Percentiles rank a stretch among this genome's conserved stretches.
Evolutionary conservation across 2,113 vertebrate genomes (phyloP).

Genomic region (Rana temporaria): DNA sequence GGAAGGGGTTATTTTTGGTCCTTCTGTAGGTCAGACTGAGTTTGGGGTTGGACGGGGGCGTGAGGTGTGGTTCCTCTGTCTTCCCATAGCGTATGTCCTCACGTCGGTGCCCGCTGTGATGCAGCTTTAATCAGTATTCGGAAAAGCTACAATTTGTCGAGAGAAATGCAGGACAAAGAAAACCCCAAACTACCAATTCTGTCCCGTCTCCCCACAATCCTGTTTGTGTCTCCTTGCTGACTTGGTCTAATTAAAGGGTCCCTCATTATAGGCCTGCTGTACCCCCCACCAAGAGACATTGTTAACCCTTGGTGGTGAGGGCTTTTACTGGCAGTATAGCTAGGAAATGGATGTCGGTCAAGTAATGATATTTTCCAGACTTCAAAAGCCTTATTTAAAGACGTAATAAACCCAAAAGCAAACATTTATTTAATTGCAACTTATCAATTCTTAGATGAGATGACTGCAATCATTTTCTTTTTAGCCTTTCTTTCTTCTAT

Average conservation of each 20-base stretch:
- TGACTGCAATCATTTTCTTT: no score
- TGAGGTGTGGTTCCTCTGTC: conserved; percentile 34
- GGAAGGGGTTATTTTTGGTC: conserved; percentile 3
- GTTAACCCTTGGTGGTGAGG: conserved; percentile 27
- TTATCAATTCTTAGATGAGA: no score
- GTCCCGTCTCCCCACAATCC: conserved; percentile 54
- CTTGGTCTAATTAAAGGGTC: conserved; percentile 41
- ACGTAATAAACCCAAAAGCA: not conserved
- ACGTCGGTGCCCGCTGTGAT: conserved; percentile 40
- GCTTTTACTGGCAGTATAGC: not conserved
- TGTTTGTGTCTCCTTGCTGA: conserved; percentile 47
- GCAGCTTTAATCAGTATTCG: conserved; percentile 51
- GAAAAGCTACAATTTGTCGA: conserved; percentile 55
- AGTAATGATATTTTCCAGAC: not conserved
- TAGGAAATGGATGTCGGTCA: conserved; percentile 9
- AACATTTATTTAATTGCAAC: no score
- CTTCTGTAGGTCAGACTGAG: conserved; percentile 30
- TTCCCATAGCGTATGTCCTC: conserved; percentile 32
- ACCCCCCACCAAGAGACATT: conserved; percentile 39
- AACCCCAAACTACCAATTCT: conserved; percentile 56
- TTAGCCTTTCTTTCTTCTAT: no score
- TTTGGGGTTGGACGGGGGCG: conserved; percentile 40
- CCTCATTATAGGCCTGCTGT: conserved; percentile 46
- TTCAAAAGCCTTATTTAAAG: no score
- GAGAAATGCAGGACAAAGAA: conserved; percentile 50